Conservation (phyloP, 1,140 invertebrate species). For the Teleopsis dalmanni region DNA sequence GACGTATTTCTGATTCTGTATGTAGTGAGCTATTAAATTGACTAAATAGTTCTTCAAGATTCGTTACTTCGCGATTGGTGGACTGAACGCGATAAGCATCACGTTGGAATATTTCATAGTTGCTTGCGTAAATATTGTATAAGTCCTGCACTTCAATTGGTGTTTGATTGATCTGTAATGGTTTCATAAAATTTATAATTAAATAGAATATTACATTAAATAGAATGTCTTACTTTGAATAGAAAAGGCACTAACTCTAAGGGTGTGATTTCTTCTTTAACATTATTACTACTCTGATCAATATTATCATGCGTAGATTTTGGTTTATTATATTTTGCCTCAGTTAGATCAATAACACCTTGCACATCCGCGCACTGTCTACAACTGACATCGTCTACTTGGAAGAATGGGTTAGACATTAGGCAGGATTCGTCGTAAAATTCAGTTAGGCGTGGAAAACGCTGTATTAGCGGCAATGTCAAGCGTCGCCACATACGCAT, state of each 20-base stretch:
- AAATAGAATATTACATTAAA: background rate
- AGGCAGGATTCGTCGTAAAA: conserved; percentile 68
- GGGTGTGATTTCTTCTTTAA: background rate
- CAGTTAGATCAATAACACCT: conserved; percentile 42
- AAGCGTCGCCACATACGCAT: conserved; percentile 47
- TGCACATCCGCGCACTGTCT: conserved; percentile 58
- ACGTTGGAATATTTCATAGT: conserved; percentile 46
- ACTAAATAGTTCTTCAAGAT: conserved; percentile 39
- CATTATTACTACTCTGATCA: background rate
- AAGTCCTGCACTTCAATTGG: conserved; percentile 43
- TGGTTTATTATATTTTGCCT: background rate
- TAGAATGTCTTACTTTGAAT: conserved; percentile 19
- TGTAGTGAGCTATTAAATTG: conserved; percentile 27
- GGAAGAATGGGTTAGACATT: conserved; percentile 63
- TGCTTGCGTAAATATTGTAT: conserved; percentile 44
- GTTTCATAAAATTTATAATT: background rate
- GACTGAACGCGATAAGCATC: conserved; percentile 49
- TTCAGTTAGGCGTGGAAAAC: conserved; percentile 47
- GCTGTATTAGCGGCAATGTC: conserved; percentile 47
- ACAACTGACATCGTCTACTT: conserved; percentile 56
- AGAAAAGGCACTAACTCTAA: conserved; percentile 25
- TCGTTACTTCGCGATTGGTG: conserved; percentile 41
- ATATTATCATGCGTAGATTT: background rate
- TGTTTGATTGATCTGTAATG: conserved; percentile 39
- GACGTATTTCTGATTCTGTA: too few relatives aligned